These are phyloP conservation scores for Dascyllus trimaculatus DNA, from an alignment of 2,113 vertebrate species.

Conservation along the genomic window DNA sequence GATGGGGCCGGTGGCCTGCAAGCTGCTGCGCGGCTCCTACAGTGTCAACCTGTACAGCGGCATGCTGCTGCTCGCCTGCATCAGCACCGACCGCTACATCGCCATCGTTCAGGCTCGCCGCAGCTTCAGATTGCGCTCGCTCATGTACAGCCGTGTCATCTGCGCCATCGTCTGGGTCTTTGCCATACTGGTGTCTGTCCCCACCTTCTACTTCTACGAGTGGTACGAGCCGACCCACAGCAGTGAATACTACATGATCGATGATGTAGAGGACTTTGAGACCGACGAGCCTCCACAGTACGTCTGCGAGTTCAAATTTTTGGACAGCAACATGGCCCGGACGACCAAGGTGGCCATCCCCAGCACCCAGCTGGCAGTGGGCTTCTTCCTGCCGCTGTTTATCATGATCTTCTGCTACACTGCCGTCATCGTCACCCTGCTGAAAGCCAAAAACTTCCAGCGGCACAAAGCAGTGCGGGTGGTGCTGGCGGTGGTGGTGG, in stretches of 20 bases:
- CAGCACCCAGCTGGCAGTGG: slow-evolving; percentile 85
- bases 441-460: slow-evolving; percentile 89
- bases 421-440: slow-evolving; percentile 86
- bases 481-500: slow-evolving; percentile 87
- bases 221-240: slow-evolving; percentile 39
- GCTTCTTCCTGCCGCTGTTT: slow-evolving; percentile 90
- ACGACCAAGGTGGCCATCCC: slow-evolving; percentile 83
- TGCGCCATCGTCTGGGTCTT: slow-evolving; percentile 86
- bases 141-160: slow-evolving; percentile 81
- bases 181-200: slow-evolving; percentile 85
- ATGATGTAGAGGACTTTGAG: fast-evolving
- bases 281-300: not conserved
- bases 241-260: fast-evolving
- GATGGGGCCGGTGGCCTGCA: slow-evolving; percentile 87
- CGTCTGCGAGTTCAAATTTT: slow-evolving; percentile 85
- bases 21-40: slow-evolving; percentile 88
- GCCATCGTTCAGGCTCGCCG: slow-evolving; percentile 92
- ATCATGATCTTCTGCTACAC: slow-evolving; percentile 91
- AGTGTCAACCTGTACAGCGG: slow-evolving; percentile 93
- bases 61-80: slow-evolving; percentile 91
- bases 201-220: slow-evolving; percentile 84
- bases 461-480: slow-evolving; percentile 91
- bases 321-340: not conserved
- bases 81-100: slow-evolving; percentile 92
- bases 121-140: slow-evolving; percentile 87